Base-by-base conservation (phyloP, 2,888 invertebrate genomes). In the Epirrhoe tristata region DNA sequence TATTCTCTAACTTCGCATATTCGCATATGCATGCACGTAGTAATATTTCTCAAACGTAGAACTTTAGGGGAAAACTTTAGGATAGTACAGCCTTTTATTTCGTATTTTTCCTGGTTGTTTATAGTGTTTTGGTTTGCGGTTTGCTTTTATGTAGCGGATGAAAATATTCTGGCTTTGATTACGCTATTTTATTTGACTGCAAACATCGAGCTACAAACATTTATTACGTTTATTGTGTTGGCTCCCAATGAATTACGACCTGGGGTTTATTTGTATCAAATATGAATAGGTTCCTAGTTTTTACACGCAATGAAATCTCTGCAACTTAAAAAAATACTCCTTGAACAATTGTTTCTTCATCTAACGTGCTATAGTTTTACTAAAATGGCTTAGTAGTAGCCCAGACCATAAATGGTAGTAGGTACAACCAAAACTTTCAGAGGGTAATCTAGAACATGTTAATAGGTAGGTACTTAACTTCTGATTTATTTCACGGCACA, bases 1-100 rank as follows among this genome's bases (percentile, higher is more conserved):
- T 83, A 83, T 77, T 82, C 73, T 74, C 76, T 70, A 73, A 78
- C 77, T 77, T 78, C 76, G 74, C 74, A 79, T 77, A 74, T 51
- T 59, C 67, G 63, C 67, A 68, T 67, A 68, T 68, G 64, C 64
- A 68, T 69, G 77, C 73, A 75, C 65, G 60, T 66, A 53, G 58
- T 67, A 58, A 69, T 66, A 72, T 67, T 62, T 70, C 57, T 66
- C 50, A 55, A 51, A 69, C 65, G 59, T 66, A 64, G 50, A 60
- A 67, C 58, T 68, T 72, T 60, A 50, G 59, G 61, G 58, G 62
- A 59, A 61, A 67, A 70, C 57, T 70, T 70, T 70, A 66, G 64
- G 55, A 57, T 64, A 46, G 55, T 62, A 54, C 56, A 61, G 54
- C 43, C 54, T 55, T 57, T 64, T 61, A 61, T 64, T 63, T 64